A percentile compares a stretch with the other conserved stretches of the same genome.
These are phyloP conservation scores for Aphelenchoides fujianensis DNA, from an alignment of 1,140 invertebrate species.

Conservation along the genomic window DNA sequence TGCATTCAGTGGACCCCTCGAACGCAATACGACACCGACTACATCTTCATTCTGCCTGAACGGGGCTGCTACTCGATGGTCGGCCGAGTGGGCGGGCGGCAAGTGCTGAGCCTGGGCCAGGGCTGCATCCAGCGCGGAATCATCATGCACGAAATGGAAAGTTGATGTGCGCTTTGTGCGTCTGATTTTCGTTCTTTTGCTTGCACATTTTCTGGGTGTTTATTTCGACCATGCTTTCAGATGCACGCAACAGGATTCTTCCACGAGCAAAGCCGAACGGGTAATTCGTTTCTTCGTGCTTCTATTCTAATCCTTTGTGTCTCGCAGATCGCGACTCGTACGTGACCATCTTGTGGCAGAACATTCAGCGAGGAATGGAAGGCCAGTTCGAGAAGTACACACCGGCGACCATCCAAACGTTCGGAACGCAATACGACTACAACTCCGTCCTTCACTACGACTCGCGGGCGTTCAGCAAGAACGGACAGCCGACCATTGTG, in stretches of 20 bases:
- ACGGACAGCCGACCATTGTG: slow-evolving; percentile 63
- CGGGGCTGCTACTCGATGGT: slow-evolving; percentile 61
- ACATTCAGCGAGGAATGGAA: slow-evolving; percentile 62
- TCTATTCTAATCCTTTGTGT: no score
- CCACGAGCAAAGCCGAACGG: no score
- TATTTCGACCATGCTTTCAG: no score
- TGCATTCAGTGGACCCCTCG: slow-evolving; percentile 61
- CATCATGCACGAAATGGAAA: no score
- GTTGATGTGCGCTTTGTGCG: no score
- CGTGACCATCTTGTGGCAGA: slow-evolving; percentile 63
- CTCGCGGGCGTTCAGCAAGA: slow-evolving; percentile 63
- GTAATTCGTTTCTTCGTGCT: no score
- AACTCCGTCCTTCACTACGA: slow-evolving; percentile 66
- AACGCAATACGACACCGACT: slow-evolving; percentile 50
- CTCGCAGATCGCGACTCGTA: slow-evolving; percentile 63
- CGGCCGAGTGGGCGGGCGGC: slow-evolving; percentile 64
- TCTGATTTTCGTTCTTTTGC: no score
- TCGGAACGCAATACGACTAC: slow-evolving; percentile 64
- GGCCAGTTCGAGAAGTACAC: slow-evolving; percentile 62
- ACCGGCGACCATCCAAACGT: slow-evolving; percentile 58
- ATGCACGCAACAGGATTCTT: no score
- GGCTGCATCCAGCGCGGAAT: slow-evolving; percentile 70
- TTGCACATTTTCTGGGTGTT: no score
- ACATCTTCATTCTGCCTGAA: slow-evolving; percentile 61
- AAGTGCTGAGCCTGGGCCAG: slow-evolving; percentile 67